A percentile compares a stretch with the other conserved stretches of the same genome.
These are phyloP conservation scores for Drosophila monieri DNA, from an alignment of 2,888 invertebrate genomes.

Conservation along the genomic window DNA sequence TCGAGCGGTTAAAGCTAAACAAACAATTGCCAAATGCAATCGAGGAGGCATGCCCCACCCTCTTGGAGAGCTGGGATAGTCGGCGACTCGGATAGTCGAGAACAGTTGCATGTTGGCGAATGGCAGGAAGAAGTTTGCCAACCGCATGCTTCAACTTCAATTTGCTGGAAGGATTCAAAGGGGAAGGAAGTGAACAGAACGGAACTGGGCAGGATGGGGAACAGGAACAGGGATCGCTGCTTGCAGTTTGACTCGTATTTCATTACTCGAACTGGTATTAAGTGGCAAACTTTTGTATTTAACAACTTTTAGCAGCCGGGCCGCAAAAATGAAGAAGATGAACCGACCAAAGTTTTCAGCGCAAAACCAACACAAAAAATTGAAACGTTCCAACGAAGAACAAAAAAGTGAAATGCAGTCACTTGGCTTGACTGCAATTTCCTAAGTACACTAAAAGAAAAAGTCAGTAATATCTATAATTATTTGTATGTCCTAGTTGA, in stretches of 20 bases:
- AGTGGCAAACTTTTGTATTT: constrained; percentile 79
- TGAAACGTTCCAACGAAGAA: constrained; percentile 28
- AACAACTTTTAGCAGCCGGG: constrained; percentile 73
- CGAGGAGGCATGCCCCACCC: constrained; percentile 22
- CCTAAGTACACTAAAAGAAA: constrained; percentile 14
- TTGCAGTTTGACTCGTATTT: constrained; percentile 67
- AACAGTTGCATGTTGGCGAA: constrained; percentile 66
- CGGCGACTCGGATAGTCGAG: constrained; percentile 25
- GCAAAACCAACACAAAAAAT: constrained; percentile 28
- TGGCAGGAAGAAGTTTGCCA: constrained; percentile 61
- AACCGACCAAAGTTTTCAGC: constrained; percentile 54
- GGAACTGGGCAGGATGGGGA: background rate
- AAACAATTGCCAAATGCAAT: constrained; percentile 69
- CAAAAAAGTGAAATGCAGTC: constrained; percentile 63
- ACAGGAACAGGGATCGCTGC: constrained; percentile 11
- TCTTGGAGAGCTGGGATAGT: background rate
- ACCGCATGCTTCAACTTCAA: constrained; percentile 76
- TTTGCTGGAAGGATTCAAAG: constrained; percentile 49
- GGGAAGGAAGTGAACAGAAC: constrained; percentile 2
- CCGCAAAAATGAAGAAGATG: constrained; percentile 67
- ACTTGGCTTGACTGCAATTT: constrained; percentile 71
- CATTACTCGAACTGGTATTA: constrained; percentile 79
- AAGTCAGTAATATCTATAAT: background rate
- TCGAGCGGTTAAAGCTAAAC: constrained; percentile 58
- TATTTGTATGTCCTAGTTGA: background rate